A percentile compares a stretch with the other conserved stretches of the same genome.
These are phyloP conservation scores for Achlya flavicornis DNA, from an alignment of 2,888 invertebrate species.

Conservation along the genomic window DNA sequence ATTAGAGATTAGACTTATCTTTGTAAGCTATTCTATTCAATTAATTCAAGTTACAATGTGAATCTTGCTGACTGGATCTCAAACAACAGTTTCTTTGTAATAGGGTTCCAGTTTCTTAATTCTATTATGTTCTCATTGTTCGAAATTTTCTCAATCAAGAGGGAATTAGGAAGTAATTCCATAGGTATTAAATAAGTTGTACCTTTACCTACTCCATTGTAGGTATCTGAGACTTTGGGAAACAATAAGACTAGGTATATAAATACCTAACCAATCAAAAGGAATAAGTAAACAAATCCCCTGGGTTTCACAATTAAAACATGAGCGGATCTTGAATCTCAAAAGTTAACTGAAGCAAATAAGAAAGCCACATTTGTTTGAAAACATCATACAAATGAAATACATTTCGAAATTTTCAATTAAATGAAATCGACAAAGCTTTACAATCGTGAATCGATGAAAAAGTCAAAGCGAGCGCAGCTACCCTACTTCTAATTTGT, in stretches of 20 bases:
- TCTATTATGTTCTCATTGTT: slow-evolving; percentile 23
- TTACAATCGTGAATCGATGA: slow-evolving; percentile 37
- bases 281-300: slow-evolving; percentile 4
- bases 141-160: slow-evolving; percentile 38
- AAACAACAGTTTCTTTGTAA: slow-evolving; percentile 10
- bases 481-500: slow-evolving; percentile 34
- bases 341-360: slow-evolving; percentile 26
- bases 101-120: slow-evolving; percentile 7
- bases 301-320: slow-evolving; percentile 14
- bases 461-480: slow-evolving; percentile 40
- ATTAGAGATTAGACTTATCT: not conserved
- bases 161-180: slow-evolving; percentile 41
- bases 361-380: slow-evolving; percentile 28
- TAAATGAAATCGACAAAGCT: slow-evolving; percentile 50
- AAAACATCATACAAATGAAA: slow-evolving; percentile 27
- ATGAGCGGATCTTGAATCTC: slow-evolving; percentile 20
- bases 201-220: not conserved
- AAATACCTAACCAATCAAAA: slow-evolving; percentile 6
- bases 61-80: slow-evolving; percentile 6
- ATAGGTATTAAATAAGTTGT: slow-evolving; percentile 30
- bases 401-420: slow-evolving; percentile 47
- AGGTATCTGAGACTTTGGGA: not conserved
- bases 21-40: not conserved
- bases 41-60: slow-evolving; percentile 2
- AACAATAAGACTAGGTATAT: not conserved